Conservation (phyloP, 2,113 vertebrate genomes). For the Dermatemys mawii region DNA sequence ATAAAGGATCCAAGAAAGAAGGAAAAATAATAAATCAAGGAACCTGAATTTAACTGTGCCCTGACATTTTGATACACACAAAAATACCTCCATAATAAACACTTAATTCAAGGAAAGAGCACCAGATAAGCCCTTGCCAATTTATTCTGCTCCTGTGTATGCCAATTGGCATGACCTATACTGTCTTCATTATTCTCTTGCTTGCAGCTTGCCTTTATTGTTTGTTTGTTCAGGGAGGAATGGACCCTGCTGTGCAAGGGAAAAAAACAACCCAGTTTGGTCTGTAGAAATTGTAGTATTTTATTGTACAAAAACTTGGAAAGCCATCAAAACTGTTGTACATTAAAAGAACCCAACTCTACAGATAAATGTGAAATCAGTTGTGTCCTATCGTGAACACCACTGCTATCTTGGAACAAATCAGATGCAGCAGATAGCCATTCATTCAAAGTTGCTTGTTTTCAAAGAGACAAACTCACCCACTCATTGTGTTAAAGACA, state of each 20-base stretch:
- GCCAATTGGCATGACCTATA: not conserved
- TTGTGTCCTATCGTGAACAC: not conserved
- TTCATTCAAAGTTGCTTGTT: not conserved
- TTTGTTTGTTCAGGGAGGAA: not conserved
- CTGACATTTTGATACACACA: not conserved
- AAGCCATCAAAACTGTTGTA: not conserved
- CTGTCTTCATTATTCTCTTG: not conserved
- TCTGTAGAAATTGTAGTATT: not conserved
- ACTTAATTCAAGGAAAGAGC: not conserved
- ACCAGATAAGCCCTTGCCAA: not conserved
- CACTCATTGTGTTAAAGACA: not conserved
- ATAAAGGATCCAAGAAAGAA: not conserved
- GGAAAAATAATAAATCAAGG: not conserved
- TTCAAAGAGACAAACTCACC: constrained; percentile 46
- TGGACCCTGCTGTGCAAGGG: not conserved
- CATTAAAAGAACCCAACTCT: constrained; percentile 6
- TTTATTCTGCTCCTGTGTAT: not conserved
- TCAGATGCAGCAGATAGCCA: not conserved
- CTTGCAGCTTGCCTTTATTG: not conserved
- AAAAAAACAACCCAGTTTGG: not conserved
- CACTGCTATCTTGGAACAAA: not conserved
- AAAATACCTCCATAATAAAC: not conserved
- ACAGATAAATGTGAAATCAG: constrained; percentile 1
- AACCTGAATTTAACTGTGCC: not conserved
- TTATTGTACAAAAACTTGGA: not conserved